Percentiles rank a stretch among this genome's conserved stretches.
phyloP scores from a whole-genome alignment of 2,113 vertebrate species.

The Pycnonotus jocosus region DNA sequence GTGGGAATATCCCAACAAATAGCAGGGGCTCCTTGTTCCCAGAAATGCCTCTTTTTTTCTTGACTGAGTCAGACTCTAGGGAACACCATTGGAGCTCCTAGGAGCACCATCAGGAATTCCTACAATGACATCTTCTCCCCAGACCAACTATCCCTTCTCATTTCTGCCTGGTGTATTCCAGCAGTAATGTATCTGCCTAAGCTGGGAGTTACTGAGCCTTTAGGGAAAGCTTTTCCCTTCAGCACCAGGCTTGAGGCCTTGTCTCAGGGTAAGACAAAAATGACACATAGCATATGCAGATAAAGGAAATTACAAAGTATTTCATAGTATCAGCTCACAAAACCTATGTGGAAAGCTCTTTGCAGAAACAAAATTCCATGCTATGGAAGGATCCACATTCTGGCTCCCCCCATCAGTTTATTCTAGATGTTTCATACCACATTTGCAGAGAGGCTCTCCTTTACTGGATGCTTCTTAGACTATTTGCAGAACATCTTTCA shows the following conservation, averaged over 20 bases:
- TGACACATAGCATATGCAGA: rapidly evolving
- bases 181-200: neutral
- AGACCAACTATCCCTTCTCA: neutral
- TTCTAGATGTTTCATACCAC: neutral
- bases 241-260: neutral
- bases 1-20: neutral
- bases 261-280: neutral
- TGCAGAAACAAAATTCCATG: neutral
- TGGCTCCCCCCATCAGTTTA: neutral
- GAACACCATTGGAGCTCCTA: neutral
- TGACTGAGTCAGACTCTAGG: neutral
- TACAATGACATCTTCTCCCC: neutral
- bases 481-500: neutral
- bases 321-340: neutral
- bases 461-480: neutral
- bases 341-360: neutral
- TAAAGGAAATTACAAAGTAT: neutral
- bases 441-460: neutral
- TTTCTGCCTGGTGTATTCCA: neutral
- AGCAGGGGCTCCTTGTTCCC: neutral
- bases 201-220: neutral
- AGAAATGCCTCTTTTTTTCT: neutral
- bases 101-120: neutral
- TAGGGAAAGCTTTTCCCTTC: neutral
- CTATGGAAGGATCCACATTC: neutral